Percentiles rank a stretch among this genome's conserved stretches.
These are phyloP conservation scores for Henricia sp. DNA, from an alignment of 53 echinoderm and acorn worm species.

Conservation along the genomic window DNA sequence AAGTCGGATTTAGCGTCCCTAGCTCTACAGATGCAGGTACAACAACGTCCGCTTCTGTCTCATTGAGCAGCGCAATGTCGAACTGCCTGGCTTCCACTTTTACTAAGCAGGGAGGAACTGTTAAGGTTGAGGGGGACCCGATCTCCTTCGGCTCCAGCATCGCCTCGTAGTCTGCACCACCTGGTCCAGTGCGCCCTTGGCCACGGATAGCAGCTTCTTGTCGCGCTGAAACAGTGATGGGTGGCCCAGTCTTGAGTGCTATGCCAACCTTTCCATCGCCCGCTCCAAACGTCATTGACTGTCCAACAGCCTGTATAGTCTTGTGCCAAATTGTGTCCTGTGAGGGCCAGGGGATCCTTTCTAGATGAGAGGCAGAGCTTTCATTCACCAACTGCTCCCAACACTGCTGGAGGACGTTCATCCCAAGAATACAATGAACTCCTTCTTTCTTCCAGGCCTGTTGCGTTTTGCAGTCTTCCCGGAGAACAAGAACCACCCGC, in stretches of 20 bases:
- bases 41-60: slow-evolving; percentile 16
- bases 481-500: slow-evolving; percentile 21
- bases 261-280: not conserved
- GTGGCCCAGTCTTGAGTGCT: not conserved
- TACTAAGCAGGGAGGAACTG: slow-evolving; percentile 13
- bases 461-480: not conserved
- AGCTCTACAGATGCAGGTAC: not conserved
- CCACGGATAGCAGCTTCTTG: slow-evolving; percentile 14
- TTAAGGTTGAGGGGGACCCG: not conserved
- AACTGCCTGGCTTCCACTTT: slow-evolving; percentile 19
- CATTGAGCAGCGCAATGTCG: slow-evolving; percentile 16
- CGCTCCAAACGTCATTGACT: not conserved
- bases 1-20: not conserved
- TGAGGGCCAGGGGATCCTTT: slow-evolving; percentile 19
- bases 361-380: not conserved
- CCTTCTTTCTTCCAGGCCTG: not conserved
- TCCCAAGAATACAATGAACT: slow-evolving; percentile 32
- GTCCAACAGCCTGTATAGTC: not conserved
- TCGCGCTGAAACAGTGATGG: slow-evolving; percentile 29
- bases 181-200: not conserved
- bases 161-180: slow-evolving; percentile 1
- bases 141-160: not conserved
- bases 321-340: slow-evolving; percentile 42
- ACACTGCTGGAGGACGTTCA: slow-evolving; percentile 46
- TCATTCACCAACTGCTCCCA: slow-evolving; percentile 46